A percentile compares a stretch with the other conserved stretches of the same genome.
Evolutionary conservation across 1,140 invertebrate species (phyloP).

Genomic region (Cepaea nemoralis): DNA sequence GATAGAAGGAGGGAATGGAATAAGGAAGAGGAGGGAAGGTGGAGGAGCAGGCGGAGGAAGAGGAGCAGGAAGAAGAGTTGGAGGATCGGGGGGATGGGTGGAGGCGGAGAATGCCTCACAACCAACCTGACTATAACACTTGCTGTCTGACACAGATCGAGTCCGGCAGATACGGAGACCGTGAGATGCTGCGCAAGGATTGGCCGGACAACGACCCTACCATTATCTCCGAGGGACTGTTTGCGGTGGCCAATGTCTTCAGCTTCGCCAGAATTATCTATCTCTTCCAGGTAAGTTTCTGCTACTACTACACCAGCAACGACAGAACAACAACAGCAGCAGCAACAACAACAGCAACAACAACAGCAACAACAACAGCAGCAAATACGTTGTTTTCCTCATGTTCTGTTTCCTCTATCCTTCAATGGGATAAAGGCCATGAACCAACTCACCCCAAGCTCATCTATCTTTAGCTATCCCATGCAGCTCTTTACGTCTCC

Average conservation of each 20-base stretch:
- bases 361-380: neutral
- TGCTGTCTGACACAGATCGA: conserved; percentile 77
- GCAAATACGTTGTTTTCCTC: neutral
- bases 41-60: too few species aligned
- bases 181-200: conserved; percentile 57
- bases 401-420: neutral
- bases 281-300: conserved; percentile 74
- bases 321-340: neutral
- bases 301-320: too few species aligned
- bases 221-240: conserved; percentile 69
- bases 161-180: conserved; percentile 62
- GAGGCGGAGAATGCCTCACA: too few species aligned
- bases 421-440: conserved; percentile 46
- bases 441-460: too few species aligned
- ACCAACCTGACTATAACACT: too few species aligned
- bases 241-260: conserved; percentile 71
- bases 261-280: conserved; percentile 72
- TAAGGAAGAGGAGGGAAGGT: too few species aligned
- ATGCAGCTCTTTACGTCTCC: too few species aligned
- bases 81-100: too few species aligned
- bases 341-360: neutral
- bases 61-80: too few species aligned
- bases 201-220: conserved; percentile 71
- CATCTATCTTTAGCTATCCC: too few species aligned
- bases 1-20: too few species aligned